Conservation (phyloP, 2,888 invertebrate genomes). For the Zaprionus obscuricornis region DNA sequence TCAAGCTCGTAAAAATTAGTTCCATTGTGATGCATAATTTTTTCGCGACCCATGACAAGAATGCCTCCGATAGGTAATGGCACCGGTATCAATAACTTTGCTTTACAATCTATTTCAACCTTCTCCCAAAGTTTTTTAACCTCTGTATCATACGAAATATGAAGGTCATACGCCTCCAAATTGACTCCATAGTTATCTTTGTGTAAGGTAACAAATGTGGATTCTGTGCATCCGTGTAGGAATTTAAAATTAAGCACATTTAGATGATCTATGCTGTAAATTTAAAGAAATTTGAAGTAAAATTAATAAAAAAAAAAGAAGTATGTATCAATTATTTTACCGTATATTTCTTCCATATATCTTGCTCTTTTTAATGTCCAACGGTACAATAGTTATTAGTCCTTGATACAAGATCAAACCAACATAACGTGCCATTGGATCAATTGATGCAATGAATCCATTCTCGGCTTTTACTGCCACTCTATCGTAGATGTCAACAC, state of each 20-base stretch:
- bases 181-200: conserved; percentile 98
- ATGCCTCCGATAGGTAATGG: conserved; percentile 97
- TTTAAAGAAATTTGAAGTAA: background rate
- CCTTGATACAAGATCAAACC: conserved; percentile 98
- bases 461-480: conserved; percentile 98
- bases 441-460: conserved; percentile 97
- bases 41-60: conserved; percentile 98
- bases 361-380: conserved; percentile 96
- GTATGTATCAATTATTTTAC: too few species aligned
- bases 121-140: conserved; percentile 98
- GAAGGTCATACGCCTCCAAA: conserved; percentile 98
- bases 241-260: conserved; percentile 98
- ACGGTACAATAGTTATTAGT: conserved; percentile 97
- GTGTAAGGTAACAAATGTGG: conserved; percentile 96
- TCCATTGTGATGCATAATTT: conserved; percentile 98
- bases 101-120: conserved; percentile 98
- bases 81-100: conserved; percentile 98
- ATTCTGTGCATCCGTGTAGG: conserved; percentile 95
- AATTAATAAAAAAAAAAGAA: background rate
- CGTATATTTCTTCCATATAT: conserved; percentile 94
- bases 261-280: conserved; percentile 94
- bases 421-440: conserved; percentile 97
- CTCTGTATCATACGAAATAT: conserved; percentile 96
- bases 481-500: conserved; percentile 97
- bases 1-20: conserved; percentile 95